phyloP scores from a whole-genome alignment of 30 jellyfish, hydroid and myxozoan species.

The Aurelia sp. region DNA sequence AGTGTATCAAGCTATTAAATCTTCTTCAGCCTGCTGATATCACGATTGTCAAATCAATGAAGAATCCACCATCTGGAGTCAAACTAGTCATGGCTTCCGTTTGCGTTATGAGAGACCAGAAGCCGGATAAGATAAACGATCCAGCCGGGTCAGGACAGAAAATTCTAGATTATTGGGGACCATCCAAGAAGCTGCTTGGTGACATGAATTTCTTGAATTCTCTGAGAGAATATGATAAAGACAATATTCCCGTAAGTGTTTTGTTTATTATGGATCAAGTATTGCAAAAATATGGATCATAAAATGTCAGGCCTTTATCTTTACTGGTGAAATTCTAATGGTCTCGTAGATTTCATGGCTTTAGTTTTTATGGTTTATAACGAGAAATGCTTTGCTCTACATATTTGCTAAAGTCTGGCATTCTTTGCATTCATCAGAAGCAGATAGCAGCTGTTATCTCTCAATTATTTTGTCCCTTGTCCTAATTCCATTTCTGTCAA shows the following conservation, averaged over 20 bases:
- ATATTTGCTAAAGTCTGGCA: no score
- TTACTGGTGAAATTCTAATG: no score
- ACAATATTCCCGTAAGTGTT: conserved; percentile 89
- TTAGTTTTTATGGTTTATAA: no score
- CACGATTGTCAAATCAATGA: conserved; percentile 98
- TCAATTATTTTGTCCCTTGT: no score
- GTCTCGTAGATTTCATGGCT: no score
- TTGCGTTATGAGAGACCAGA: conserved; percentile 95
- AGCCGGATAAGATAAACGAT: conserved; percentile 91
- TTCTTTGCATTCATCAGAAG: no score
- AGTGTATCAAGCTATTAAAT: background rate
- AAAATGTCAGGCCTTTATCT: no score
- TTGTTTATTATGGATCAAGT: background rate
- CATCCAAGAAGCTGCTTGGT: conserved; percentile 96
- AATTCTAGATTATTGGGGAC: conserved; percentile 97
- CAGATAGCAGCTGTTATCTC: no score
- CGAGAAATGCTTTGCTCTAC: no score
- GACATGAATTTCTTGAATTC: conserved; percentile 91
- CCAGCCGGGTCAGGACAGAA: conserved; percentile 99
- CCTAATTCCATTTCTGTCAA: no score
- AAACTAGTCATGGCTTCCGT: conserved; percentile 97
- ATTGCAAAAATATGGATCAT: no score
- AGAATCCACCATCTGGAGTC: conserved; percentile 98
- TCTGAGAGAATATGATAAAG: conserved; percentile 90
- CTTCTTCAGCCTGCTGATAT: conserved; percentile 92